A percentile compares a stretch with the other conserved stretches of the same genome.
phyloP scores from a whole-genome alignment of 2,888 invertebrate species.

The Macrophya alboannulata region DNA sequence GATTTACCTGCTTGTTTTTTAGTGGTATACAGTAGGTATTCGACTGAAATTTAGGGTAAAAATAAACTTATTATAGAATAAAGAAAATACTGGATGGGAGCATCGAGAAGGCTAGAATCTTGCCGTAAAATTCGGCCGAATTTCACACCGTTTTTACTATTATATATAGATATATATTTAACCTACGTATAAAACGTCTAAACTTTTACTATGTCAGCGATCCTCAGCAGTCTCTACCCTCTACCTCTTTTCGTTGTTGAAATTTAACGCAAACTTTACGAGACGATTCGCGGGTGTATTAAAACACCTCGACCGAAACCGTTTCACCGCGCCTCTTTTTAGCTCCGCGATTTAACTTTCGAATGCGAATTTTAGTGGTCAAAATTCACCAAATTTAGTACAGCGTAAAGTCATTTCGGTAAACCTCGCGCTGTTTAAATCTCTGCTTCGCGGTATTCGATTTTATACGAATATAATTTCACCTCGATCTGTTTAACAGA shows the following conservation, averaged over 20 bases:
- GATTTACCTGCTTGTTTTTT: too few species aligned
- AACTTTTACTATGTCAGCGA: slow-evolving; percentile 14
- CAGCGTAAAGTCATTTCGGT: neutral
- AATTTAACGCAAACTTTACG: slow-evolving; percentile 38
- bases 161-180: neutral
- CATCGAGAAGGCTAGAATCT: neutral
- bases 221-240: neutral
- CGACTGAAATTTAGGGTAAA: neutral
- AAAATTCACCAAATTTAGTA: neutral
- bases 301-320: neutral
- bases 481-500: too few species aligned
- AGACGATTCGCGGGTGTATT: slow-evolving; percentile 33
- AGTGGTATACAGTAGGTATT: neutral
- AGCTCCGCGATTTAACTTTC: neutral
- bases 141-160: neutral
- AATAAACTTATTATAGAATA: neutral
- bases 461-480: neutral
- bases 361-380: slow-evolving; percentile 15
- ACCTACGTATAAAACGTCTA: neutral
- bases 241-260: neutral
- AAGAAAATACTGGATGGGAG: neutral
- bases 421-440: neutral
- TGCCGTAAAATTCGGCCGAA: neutral
- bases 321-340: neutral
- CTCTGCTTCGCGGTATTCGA: neutral